Base-by-base conservation (phyloP, 1,140 invertebrate genomes). In the Zaprionus camerounensis region DNA sequence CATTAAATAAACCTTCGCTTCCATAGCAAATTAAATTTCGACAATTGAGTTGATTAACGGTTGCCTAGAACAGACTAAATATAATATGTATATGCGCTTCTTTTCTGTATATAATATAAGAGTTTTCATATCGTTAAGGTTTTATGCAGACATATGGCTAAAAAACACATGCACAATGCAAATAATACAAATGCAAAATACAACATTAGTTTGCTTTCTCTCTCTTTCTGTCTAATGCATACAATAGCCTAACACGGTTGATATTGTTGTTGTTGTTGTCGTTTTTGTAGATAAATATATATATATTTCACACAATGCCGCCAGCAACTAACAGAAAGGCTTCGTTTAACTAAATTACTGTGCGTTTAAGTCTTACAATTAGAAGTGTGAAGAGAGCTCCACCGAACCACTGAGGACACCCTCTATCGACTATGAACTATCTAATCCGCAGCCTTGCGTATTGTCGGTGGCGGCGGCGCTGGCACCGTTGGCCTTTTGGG, bases 401-500 rank as follows among this genome's bases (percentile, higher is more conserved):
- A 62, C n/a, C 49, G 41, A 51, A 28, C 24, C 64, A 73, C 80
- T 80, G 80, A 80, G 72, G 84, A 80, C 67, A 83, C 80, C 56
- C 20, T 56, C 22, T 55, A 11, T 28, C 64, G 55, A 31, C 41
- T 34, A 53, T 22, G 49, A 62, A 68, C 55, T 63, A 61, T 41
- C 56, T 90, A 90, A 55, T 90, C 85, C 62, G 67, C 61, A 51
- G 62, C 72, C 58, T 90, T 90, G 63, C 84, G 81, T 74, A 80
- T 76, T 80, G 86, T 90, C n/a, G 91, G 91, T 36, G 91, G 91
- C 22, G 91, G 91, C 36, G 91, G 91, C 70, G 91, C 91, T 75
- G 91, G 91, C 71, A 92, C 91, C 63, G 91, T 92, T 62, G 91
- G 91, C 72, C 91, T 78, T 70, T 92, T 92, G 46, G 90, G 90